These are phyloP conservation scores for Platorchestia sp. DNA, from an alignment of 1,140 invertebrate species.

Conservation along the genomic window DNA sequence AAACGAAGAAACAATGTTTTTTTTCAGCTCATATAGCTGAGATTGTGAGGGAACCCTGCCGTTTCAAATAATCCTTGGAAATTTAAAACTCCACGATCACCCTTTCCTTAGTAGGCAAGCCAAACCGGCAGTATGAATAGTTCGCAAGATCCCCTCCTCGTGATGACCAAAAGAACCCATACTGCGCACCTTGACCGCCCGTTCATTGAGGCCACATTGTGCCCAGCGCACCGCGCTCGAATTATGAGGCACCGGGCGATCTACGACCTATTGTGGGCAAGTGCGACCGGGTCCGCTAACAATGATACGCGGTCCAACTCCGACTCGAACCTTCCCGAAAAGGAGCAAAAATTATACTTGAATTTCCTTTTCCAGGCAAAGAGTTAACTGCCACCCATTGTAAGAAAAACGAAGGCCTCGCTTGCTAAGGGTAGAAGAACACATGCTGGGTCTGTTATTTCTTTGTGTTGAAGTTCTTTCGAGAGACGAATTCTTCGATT, in stretches of 20 bases:
- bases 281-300: not conserved
- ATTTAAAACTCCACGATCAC: not conserved
- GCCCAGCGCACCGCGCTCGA: not conserved
- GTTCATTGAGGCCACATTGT: not conserved
- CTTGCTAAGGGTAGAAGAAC: not conserved
- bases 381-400: not conserved
- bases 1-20: not conserved
- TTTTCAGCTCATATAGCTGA: not conserved
- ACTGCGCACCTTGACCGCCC: slow-evolving; percentile 24
- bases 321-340: not conserved
- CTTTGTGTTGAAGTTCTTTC: not conserved
- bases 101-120: not conserved
- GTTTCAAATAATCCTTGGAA: not conserved
- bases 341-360: not conserved
- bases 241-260: slow-evolving; percentile 21
- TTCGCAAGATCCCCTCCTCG: not conserved
- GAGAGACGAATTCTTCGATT: not conserved
- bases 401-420: not conserved
- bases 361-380: not conserved
- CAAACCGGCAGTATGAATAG: not conserved
- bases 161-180: not conserved
- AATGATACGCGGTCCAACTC: not conserved
- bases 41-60: not conserved
- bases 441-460: not conserved
- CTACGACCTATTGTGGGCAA: not conserved